Evolutionary conservation across 2,888 invertebrate species (phyloP).

Genomic region (Sarcophaga variegata): DNA sequence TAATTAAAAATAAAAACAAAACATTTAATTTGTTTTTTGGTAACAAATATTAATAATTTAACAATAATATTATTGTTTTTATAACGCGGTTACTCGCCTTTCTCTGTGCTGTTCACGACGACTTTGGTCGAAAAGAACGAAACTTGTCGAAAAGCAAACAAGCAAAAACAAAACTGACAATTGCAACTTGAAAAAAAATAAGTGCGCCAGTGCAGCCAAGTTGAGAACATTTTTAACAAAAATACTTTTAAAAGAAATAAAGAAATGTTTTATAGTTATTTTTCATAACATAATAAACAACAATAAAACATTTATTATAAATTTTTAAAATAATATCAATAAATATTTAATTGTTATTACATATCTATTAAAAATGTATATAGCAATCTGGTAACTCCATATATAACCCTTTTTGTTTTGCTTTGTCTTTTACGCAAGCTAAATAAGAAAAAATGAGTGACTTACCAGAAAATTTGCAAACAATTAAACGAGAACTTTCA

Average conservation of each 20-base stretch:
- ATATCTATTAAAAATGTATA: no score
- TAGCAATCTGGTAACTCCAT: no score
- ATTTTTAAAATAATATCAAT: no score
- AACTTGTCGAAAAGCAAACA: conserved; percentile 48
- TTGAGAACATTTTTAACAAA: background rate
- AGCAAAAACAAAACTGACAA: conserved; percentile 24
- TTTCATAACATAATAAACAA: no score
- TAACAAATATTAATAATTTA: conserved; percentile 42
- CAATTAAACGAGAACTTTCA: conserved; percentile 63
- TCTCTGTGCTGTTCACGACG: conserved; percentile 56
- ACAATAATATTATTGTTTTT: conserved; percentile 68
- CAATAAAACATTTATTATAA: no score
- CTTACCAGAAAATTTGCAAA: conserved; percentile 68
- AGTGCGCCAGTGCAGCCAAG: conserved; percentile 9
- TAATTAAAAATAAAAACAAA: conserved; percentile 24
- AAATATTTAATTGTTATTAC: no score
- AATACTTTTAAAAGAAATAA: background rate
- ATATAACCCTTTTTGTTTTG: background rate
- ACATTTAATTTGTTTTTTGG: conserved; percentile 7
- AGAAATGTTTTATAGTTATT: no score
- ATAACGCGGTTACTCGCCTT: conserved; percentile 67
- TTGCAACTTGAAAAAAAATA: background rate
- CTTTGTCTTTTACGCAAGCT: background rate
- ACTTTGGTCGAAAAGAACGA: conserved; percentile 64
- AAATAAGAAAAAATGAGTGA: conserved; percentile 46